Evolutionary conservation across 2,113 vertebrate species (phyloP), one percentile per base, ranked within the genome.

Genomic region (Tyto alba): DNA sequence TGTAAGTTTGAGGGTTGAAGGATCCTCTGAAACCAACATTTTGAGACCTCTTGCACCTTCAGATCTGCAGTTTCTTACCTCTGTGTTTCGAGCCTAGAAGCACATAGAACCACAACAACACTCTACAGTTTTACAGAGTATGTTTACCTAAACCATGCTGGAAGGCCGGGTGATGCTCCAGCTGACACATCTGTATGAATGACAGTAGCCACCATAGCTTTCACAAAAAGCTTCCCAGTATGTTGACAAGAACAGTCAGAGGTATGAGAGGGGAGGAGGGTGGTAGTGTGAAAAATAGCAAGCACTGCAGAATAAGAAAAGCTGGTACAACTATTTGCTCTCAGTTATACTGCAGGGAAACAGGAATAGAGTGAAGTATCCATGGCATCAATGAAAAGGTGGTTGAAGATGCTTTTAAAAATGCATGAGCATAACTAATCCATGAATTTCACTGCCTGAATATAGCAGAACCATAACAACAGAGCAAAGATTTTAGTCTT

Each of bases 211-310:
- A 71, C 23, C 47, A 43, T 1, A 60, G 15, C 40, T 71, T 76
- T 43, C 57, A 66, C 23, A 43, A 55, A 66, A 38, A 50, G 22
- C 40, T 64, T 85, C 52, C 25, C 40, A 50, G 57, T 17, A 34
- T 59, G 19, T 45, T 64, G 50, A 13, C 19, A 81, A 81, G 40
- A 48, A 3, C 18, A 52, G 21, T 21, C 18, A 75, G 43, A 85
- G 22, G 6, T 21, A 30, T 30, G 34, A 18, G 0, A 3, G 8
- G 53, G 6, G 10, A 26, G 50, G 71, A 59, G 26, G 2, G 2
- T 22, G 7, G 2, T 47, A 80, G 4, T 38, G 40, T 27, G 32
- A 66, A 92, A 83, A 77, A 20, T 4, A 30, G 21, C 16, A 89
- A 89, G 6, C 13, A 34, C 26, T 72, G 17, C 3, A 64, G 30